Conservation (phyloP, 2,113 vertebrate species). For the Trachemys scripta region DNA sequence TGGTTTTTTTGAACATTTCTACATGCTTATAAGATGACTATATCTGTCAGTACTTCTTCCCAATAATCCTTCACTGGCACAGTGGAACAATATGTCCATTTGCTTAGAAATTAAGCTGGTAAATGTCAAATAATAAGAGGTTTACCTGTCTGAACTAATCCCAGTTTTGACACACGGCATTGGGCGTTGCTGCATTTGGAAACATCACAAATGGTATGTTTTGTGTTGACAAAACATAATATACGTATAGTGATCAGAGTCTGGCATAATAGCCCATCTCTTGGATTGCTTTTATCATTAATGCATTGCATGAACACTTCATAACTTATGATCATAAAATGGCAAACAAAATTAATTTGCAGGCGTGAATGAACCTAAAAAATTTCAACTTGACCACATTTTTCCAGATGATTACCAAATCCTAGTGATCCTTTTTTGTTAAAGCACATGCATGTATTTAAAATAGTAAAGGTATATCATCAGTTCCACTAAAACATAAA, state of each 20-base stretch:
- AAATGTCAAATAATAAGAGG: slow-evolving; percentile 39
- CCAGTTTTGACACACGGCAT: slow-evolving; percentile 23
- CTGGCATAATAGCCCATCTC: slow-evolving; percentile 37
- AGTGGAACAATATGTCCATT: slow-evolving; percentile 52
- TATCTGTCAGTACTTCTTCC: slow-evolving; percentile 54
- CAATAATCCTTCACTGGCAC: not conserved
- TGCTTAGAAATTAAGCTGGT: slow-evolving; percentile 56
- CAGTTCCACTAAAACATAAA: not conserved
- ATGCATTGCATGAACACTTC: slow-evolving; percentile 56
- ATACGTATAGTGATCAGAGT: slow-evolving; percentile 61
- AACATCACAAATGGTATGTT: slow-evolving; percentile 49
- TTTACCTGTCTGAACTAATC: slow-evolving; percentile 75
- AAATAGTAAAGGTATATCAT: not conserved
- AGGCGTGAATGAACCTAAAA: slow-evolving; percentile 39
- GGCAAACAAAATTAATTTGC: slow-evolving; percentile 55
- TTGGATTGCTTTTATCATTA: not conserved
- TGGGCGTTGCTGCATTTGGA: slow-evolving; percentile 60
- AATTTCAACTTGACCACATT: slow-evolving; percentile 49
- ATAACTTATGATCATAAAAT: slow-evolving; percentile 57
- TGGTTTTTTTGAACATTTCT: not conserved
- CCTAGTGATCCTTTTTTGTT: slow-evolving; percentile 11
- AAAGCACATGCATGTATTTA: slow-evolving; percentile 13
- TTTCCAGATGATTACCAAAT: slow-evolving; percentile 54
- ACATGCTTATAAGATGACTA: slow-evolving; percentile 48
- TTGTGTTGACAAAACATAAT: slow-evolving; percentile 69